Conservation (phyloP, 1,140 invertebrate genomes). For the Ceratina australensis region DNA sequence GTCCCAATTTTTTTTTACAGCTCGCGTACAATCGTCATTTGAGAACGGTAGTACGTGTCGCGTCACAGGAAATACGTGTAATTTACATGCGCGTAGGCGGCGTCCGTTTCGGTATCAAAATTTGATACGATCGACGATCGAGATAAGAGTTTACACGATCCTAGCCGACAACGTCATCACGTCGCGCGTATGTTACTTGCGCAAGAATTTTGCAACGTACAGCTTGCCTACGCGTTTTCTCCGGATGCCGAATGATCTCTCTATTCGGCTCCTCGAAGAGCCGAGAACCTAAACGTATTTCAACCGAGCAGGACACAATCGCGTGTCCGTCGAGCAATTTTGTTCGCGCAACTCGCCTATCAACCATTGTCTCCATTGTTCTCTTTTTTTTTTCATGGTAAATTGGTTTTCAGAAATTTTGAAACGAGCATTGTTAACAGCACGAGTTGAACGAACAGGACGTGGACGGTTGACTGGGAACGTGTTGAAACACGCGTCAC, state of each 20-base stretch:
- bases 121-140: background rate
- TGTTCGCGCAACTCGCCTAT: background rate
- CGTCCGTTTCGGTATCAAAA: background rate
- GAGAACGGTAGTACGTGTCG: background rate
- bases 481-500: conserved; percentile 40
- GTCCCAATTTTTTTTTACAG: background rate
- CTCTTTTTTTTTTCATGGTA: background rate
- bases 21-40: too few species aligned
- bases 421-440: background rate
- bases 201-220: conserved; percentile 45
- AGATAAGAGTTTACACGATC: conserved; percentile 1
- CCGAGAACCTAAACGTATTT: too few species aligned
- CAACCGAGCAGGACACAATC: too few species aligned
- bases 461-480: background rate
- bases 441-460: background rate
- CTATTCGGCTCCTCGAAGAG: background rate
- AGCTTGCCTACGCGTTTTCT: conserved; percentile 35
- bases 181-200: conserved; percentile 18
- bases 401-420: background rate
- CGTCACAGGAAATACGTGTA: background rate
- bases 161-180: conserved; percentile 9
- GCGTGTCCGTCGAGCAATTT: background rate
- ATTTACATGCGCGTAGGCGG: background rate
- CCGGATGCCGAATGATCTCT: conserved; percentile 21
- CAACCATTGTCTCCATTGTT: too few species aligned